Evolutionary conservation across 2,888 invertebrate genomes (phyloP), one percentile per base, ranked within the genome.

Genomic region (Ochropacha duplaris): DNA sequence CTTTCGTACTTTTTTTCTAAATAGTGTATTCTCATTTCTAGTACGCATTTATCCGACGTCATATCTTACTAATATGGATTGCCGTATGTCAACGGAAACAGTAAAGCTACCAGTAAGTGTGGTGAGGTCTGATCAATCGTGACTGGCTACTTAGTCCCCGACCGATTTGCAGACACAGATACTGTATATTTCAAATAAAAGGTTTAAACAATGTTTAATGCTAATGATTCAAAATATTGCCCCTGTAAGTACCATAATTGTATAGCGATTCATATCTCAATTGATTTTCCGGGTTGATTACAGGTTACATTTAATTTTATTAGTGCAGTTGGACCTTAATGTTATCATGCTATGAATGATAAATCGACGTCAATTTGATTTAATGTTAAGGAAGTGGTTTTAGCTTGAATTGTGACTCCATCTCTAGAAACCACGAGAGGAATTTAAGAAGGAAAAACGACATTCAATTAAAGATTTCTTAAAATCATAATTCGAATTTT

Each of bases 101-200:
- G 14, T 12, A 26, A 26, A n/a, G 11, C 50, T 28, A 51, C 50
- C 26, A 26, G 28, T 28, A 26, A 9, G 44, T 44, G 19, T 44
- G 19, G 14, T 44, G 44, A 9, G 44, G 44, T 9, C 19, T 61
- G 58, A 76, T 71, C 64, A 66, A 57, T 81, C 84, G 84, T 85
- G 84, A 84, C 81, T 77, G 58, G 72, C 76, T 71, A 78, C 80
- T 79, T 79, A 79, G 64, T 62, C 62, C 54, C 64, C 65, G 57
- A 66, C 56, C 56, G 68, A 74, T 51, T 55, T 59, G 61, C 58
- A 60, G 55, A 54, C 58, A 72, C 58, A 60, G 55, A 54, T 59
- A 72, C 59, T 69, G 1, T 70, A 64, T 62, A 65, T 62, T 51
- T 49, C 55, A 61, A 64, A 71, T 70, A 61, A 57, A 61, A 63